These are phyloP conservation scores for Hepsetus odoe DNA, from an alignment of 2,113 vertebrate genomes.

Conservation along the genomic window DNA sequence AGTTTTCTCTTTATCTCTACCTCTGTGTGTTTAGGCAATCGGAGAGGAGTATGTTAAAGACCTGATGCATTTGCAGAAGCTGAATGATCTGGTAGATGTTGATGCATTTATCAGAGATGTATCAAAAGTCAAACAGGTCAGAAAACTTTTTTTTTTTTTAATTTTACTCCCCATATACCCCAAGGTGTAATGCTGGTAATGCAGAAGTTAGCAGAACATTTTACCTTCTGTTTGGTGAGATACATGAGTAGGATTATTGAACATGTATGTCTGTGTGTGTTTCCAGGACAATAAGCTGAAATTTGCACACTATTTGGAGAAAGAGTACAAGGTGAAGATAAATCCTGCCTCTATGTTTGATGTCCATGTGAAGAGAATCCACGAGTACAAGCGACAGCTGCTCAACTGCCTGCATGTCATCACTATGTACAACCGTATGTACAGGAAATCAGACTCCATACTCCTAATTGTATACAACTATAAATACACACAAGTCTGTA, in stretches of 20 bases:
- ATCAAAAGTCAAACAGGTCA: slow-evolving; percentile 92
- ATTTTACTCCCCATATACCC: not conserved
- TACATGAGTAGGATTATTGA: not conserved
- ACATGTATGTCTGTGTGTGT: slow-evolving; percentile 9
- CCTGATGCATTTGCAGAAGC: slow-evolving; percentile 83
- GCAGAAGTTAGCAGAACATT: no score
- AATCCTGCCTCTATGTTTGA: slow-evolving; percentile 95
- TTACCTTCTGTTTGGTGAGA: no score
- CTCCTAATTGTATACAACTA: no score
- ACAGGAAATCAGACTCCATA: not conserved
- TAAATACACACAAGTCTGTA: not conserved
- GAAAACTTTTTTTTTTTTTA: not conserved
- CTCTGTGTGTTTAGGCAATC: slow-evolving; percentile 79
- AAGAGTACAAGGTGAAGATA: slow-evolving; percentile 88
- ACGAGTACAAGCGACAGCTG: slow-evolving; percentile 96
- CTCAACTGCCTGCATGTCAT: slow-evolving; percentile 95
- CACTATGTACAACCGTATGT: slow-evolving; percentile 95
- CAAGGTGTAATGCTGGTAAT: not conserved
- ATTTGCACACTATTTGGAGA: slow-evolving; percentile 89
- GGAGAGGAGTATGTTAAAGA: slow-evolving; percentile 93
- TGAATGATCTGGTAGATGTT: slow-evolving; percentile 80
- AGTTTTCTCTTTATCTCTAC: not conserved
- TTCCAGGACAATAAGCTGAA: slow-evolving; percentile 94
- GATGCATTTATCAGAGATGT: slow-evolving; percentile 85
- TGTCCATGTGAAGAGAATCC: slow-evolving; percentile 96